A percentile compares a stretch with the other conserved stretches of the same genome.
Conservation (phyloP, 1,140 invertebrate genomes). For the Lordiphosa collinella region DNA sequence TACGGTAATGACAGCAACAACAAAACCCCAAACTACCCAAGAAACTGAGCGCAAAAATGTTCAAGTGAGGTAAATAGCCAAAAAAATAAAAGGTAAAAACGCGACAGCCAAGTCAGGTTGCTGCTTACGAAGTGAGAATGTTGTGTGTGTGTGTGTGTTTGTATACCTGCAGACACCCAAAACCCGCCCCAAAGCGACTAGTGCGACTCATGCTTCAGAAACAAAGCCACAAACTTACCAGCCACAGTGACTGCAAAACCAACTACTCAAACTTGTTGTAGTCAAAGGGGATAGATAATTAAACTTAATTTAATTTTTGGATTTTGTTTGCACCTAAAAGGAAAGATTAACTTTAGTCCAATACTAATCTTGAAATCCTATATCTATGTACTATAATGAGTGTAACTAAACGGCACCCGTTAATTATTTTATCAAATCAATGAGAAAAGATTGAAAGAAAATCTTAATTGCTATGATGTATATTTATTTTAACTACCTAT, state of each 20-base stretch:
- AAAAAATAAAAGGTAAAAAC: constrained; percentile 38
- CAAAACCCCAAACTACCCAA: constrained; percentile 10
- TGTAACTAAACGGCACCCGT: no score
- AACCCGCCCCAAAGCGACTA: constrained; percentile 38
- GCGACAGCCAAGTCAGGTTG: constrained; percentile 34
- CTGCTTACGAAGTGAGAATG: constrained; percentile 8
- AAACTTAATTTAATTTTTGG: no score
- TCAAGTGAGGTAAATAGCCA: constrained; percentile 38
- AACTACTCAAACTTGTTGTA: no score
- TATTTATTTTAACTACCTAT: no score
- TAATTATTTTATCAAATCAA: no score
- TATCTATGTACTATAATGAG: no score
- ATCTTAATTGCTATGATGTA: no score
- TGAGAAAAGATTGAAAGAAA: no score
- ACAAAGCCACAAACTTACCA: constrained; percentile 23
- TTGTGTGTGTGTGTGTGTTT: constrained; percentile 11
- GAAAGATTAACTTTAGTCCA: no score
- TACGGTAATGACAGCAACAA: constrained; percentile 39
- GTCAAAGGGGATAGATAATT: no score
- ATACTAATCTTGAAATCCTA: no score
- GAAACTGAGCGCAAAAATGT: constrained; percentile 33
- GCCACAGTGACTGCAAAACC: constrained; percentile 1
- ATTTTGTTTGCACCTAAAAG: no score
- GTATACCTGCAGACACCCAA: constrained; percentile 53
- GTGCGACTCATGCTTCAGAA: constrained; percentile 35